A percentile compares a stretch with the other conserved stretches of the same genome.
Conservation (phyloP, 1,140 invertebrate genomes). For the Rhizoglyphus robini region DNA sequence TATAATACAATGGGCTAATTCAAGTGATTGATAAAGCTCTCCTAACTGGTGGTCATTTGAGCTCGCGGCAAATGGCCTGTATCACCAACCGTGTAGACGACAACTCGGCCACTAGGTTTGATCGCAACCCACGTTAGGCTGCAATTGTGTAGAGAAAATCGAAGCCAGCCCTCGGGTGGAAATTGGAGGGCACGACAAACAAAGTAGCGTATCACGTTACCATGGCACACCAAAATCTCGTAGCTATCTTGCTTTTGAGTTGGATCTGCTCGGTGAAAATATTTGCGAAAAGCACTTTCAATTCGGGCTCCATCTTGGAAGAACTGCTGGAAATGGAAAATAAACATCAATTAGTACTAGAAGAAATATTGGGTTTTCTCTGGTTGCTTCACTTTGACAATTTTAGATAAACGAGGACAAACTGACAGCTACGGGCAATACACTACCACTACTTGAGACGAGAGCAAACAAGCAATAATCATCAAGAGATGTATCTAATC, state of each 20-base stretch:
- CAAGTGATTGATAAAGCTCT: neutral
- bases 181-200: conserved; percentile 93
- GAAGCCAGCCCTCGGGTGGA: conserved; percentile 87
- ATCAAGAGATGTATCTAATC: too few relatives aligned
- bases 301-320: conserved; percentile 87
- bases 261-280: conserved; percentile 74
- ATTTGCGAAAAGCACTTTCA: conserved; percentile 85
- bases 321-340: conserved; percentile 46
- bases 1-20: neutral
- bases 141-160: conserved; percentile 74
- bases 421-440: too few relatives aligned
- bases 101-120: conserved; percentile 66
- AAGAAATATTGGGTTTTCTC: neutral
- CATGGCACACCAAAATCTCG: conserved; percentile 90
- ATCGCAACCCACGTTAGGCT: conserved; percentile 86
- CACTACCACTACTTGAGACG: too few relatives aligned
- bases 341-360: neutral
- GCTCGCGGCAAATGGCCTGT: conserved; percentile 61
- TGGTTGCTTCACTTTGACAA: too few relatives aligned
- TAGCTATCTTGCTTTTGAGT: conserved; percentile 65
- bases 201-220: conserved; percentile 96
- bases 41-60: conserved; percentile 21
- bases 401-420: too few relatives aligned
- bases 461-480: too few relatives aligned
- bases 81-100: conserved; percentile 64